These are phyloP conservation scores for Eurystomus glaucurus DNA, from an alignment of 2,797 vertebrate genomes.

Conservation along the genomic window DNA sequence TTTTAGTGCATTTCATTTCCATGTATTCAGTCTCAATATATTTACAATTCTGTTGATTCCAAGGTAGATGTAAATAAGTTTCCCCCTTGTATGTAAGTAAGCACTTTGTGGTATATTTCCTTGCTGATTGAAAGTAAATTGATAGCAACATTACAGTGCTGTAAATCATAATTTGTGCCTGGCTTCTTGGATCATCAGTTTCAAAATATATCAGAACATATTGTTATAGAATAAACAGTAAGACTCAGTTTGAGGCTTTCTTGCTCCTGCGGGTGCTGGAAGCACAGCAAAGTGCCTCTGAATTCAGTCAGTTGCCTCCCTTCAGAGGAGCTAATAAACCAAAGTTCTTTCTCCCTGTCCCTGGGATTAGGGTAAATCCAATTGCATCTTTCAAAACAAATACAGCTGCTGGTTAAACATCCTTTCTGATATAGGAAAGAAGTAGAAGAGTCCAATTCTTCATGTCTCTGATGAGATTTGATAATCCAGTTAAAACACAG, in stretches of 20 bases:
- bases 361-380: slow-evolving; percentile 59
- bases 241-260: not conserved
- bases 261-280: not conserved
- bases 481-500: slow-evolving; percentile 25
- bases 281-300: not conserved
- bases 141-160: not conserved
- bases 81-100: slow-evolving; percentile 5
- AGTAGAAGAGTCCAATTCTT: not conserved
- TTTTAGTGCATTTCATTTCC: slow-evolving; percentile 20
- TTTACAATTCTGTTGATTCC: not conserved
- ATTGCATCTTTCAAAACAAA: slow-evolving; percentile 65
- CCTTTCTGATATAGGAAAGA: not conserved
- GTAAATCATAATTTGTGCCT: slow-evolving; percentile 32
- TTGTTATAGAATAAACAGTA: slow-evolving; percentile 40
- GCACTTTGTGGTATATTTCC: slow-evolving; percentile 18
- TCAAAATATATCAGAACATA: slow-evolving; percentile 32
- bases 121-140: slow-evolving; percentile 34
- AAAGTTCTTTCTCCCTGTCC: not conserved
- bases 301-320: slow-evolving; percentile 1
- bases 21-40: not conserved
- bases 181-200: slow-evolving; percentile 31
- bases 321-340: slow-evolving; percentile 41
- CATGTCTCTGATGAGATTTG: not conserved
- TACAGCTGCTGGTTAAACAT: slow-evolving; percentile 55
- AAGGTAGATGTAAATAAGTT: slow-evolving; percentile 45